phyloP scores from a whole-genome alignment of 92 coral and sea anemone genomes.

The Epizoanthus scotinus region DNA sequence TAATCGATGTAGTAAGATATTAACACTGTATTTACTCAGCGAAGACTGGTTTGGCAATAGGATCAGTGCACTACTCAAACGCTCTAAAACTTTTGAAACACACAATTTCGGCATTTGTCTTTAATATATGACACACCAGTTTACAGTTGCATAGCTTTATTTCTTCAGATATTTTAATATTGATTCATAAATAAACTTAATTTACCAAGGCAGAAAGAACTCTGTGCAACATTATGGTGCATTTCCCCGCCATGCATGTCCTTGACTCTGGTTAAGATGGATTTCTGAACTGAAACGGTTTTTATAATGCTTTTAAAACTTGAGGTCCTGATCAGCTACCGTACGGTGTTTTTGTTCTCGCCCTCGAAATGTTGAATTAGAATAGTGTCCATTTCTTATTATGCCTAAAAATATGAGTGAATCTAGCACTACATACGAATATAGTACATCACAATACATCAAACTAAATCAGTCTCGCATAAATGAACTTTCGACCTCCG shows the following conservation, averaged over 20 bases:
- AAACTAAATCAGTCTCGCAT: constrained; percentile 11
- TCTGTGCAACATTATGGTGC: neutral
- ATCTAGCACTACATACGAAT: neutral
- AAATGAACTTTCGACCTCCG: constrained; percentile 42
- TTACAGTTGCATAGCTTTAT: neutral
- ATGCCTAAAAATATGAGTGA: neutral
- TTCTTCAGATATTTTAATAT: neutral
- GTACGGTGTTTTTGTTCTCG: neutral
- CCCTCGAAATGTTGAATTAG: neutral
- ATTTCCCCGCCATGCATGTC: too few species aligned
- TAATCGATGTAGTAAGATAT: neutral
- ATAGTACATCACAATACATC: neutral
- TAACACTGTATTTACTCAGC: neutral
- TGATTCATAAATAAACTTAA: neutral
- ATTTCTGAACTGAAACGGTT: constrained; percentile 4
- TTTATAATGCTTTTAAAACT: neutral
- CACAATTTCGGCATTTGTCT: neutral
- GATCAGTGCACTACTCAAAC: neutral
- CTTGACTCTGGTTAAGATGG: neutral
- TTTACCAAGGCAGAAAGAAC: neutral
- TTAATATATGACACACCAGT: neutral
- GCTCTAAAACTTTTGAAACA: neutral
- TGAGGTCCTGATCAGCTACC: neutral
- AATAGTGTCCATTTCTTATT: neutral
- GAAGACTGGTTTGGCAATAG: too few species aligned